Evolutionary conservation across 2,113 vertebrate species (phyloP).

Genomic region (Coturnix japonica): DNA sequence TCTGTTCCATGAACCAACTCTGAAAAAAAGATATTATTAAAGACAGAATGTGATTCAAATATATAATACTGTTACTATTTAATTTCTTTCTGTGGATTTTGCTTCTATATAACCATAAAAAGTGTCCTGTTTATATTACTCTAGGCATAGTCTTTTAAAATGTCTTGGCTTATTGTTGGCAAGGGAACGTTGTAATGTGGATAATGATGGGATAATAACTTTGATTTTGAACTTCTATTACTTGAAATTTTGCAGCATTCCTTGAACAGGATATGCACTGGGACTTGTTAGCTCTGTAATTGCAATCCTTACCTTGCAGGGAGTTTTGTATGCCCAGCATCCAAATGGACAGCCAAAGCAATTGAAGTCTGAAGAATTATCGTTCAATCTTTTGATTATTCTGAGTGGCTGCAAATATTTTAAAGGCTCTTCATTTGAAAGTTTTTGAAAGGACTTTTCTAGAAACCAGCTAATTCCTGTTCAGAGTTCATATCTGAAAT

Average conservation of each 20-base stretch:
- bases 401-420: neutral
- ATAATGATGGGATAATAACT: conserved; percentile 59
- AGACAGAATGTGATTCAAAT: neutral
- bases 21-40: conserved; percentile 25
- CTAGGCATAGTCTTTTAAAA: conserved; percentile 51
- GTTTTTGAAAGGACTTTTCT: neutral
- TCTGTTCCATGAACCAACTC: neutral
- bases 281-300: conserved; percentile 44
- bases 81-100: conserved; percentile 27
- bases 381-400: conserved; percentile 29
- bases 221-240: conserved; percentile 59
- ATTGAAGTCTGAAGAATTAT: neutral
- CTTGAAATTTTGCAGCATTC: conserved; percentile 52
- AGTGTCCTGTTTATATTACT: conserved; percentile 50
- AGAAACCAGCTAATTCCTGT: neutral
- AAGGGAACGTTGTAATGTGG: conserved; percentile 10
- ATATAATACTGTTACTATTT: conserved; percentile 22
- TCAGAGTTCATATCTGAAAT: neutral
- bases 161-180: conserved; percentile 30
- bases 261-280: neutral
- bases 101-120: conserved; percentile 44
- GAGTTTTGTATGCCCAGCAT: conserved; percentile 11
- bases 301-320: conserved; percentile 42
- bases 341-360: conserved; percentile 15
- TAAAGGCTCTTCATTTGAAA: neutral